Evolutionary conservation across 2,113 vertebrate genomes (phyloP), one percentile per base, ranked within the genome.

Genomic region (Brienomyrus longianalis): DNA sequence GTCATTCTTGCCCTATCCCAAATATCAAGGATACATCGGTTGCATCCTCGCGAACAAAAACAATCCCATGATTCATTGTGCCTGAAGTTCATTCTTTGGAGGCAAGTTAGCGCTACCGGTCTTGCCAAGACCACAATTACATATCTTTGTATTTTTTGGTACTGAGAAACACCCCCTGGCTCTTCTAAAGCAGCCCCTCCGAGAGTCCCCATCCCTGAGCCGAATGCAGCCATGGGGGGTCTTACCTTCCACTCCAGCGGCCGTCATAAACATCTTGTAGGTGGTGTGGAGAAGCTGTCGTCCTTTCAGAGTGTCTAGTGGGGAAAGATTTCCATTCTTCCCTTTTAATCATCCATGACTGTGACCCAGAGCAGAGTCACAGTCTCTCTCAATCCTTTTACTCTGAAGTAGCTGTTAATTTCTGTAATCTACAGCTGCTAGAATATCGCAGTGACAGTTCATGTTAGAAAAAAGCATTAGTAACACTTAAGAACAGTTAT

Each of bases 251-350:
- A 96, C 93, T 80, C 95, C 96, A 11, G 95, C 95, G 0, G 96
- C 95, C 0, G 93, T 94, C 96, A 96, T 95, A 91, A 96, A 96
- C 96, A 96, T 96, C 92, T 96, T 96, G 50, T 96, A 96, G 39
- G 96, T 96, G 0, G 95, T 95, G 62, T 96, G 96, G 19, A 96
- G 94, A 83, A 96, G 92, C 90, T 96, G 95, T 13, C 96, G 94
- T 3, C 94, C 94, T 90, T 95, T 95, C 77, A 96, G 92, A 74
- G 95, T 92, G 91, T 96, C 95, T 96, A 88, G 21, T 52, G 35
- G 31, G 13, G 56, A 3, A 77, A 54, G 9, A 54, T 39, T 21
- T 62, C 62, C 21, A 88, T 45, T 45, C 23, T 13, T 66, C 10
- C 39, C 87, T 43, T 88, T 43, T 35, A 56, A 19, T 87, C 43